These are phyloP conservation scores for Seriola dumerili DNA, from an alignment of 2,113 vertebrate species.

Conservation along the genomic window DNA sequence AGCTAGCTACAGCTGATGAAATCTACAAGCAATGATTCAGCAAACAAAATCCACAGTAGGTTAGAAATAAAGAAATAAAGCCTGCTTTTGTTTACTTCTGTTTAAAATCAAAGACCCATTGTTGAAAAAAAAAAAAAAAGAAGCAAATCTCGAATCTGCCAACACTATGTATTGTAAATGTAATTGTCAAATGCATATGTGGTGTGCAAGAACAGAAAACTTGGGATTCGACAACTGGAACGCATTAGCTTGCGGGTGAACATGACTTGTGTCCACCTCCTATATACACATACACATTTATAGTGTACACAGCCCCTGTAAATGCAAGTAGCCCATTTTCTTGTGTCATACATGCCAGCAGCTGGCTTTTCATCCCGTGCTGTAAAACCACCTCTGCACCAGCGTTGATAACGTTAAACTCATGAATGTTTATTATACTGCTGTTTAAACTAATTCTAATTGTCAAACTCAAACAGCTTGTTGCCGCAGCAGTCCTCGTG, in stretches of 20 bases:
- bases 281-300: neutral
- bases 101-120: neutral
- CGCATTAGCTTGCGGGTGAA: neutral
- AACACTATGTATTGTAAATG: neutral
- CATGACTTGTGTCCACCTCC: neutral
- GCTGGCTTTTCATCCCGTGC: no score
- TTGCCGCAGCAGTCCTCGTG: constrained; percentile 32
- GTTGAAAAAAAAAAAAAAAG: no score
- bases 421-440: constrained; percentile 17
- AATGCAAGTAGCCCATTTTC: neutral
- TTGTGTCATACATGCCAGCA: neutral
- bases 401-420: constrained; percentile 1
- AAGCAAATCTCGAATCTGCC: no score
- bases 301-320: neutral
- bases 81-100: neutral
- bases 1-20: no score
- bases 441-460: constrained; percentile 54
- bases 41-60: neutral
- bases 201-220: neutral
- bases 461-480: constrained; percentile 56
- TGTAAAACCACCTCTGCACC: constrained; percentile 1
- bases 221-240: neutral
- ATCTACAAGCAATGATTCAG: neutral
- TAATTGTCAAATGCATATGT: neutral
- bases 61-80: neutral